These are phyloP conservation scores for Microcebus ravelobensis DNA, from an alignment of 2,113 vertebrate genomes.

Conservation along the genomic window DNA sequence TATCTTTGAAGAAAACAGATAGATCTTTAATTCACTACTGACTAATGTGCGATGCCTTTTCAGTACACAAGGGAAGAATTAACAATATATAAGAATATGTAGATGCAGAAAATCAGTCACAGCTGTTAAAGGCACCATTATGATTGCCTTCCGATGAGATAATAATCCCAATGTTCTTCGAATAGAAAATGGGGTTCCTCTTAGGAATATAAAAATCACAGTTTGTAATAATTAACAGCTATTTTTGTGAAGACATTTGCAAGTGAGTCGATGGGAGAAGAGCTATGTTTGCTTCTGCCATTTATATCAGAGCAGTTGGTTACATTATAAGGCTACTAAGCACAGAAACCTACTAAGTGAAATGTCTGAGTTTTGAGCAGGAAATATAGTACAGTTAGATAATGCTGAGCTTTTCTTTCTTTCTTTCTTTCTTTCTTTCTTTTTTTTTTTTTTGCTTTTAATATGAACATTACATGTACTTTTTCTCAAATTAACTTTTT, in stretches of 20 bases:
- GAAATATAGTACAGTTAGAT: not conserved
- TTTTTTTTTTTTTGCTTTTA: not conserved
- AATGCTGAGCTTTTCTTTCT: not conserved
- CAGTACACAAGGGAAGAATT: constrained; percentile 13
- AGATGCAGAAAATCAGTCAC: constrained; percentile 29
- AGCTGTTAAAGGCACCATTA: not conserved
- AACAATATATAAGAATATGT: not conserved
- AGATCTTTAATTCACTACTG: constrained; percentile 33
- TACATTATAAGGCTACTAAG: not conserved
- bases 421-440: no score
- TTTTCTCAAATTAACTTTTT: not conserved
- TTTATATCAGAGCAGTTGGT: not conserved
- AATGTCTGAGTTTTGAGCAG: not conserved
- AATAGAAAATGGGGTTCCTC: not conserved
- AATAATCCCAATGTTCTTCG: not conserved
- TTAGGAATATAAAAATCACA: not conserved
- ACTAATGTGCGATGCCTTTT: constrained; percentile 48
- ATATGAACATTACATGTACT: not conserved
- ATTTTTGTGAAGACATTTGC: constrained; percentile 31
- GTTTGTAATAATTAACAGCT: not conserved
- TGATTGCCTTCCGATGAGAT: constrained; percentile 25
- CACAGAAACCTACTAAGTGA: not conserved
- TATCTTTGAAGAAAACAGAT: constrained; percentile 35
- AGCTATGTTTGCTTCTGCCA: not conserved
- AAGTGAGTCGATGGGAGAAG: not conserved